Evolutionary conservation across 2,113 vertebrate genomes (phyloP), one percentile per base, ranked within the genome.

Genomic region (Xerus inauris): DNA sequence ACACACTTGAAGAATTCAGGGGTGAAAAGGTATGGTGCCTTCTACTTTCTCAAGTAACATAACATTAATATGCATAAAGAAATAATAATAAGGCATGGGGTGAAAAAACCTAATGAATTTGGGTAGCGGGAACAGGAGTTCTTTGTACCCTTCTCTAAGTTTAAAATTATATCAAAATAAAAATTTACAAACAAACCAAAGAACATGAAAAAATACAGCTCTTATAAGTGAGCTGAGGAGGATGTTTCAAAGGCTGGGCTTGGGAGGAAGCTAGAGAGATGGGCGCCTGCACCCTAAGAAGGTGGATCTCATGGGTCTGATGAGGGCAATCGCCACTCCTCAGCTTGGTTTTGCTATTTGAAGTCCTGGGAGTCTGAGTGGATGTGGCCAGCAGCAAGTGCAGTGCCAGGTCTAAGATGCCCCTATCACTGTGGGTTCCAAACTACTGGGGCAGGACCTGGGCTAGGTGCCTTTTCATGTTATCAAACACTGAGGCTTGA

Each of bases 101-200:
- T 72, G 92, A 87, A 94, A 51, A 17, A 73, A 82, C 51, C 38
- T 64, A 62, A 47, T 75, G 38, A 91, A 91, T 40, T 62, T 86
- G 12, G 8, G 12, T 65, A 91, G 87, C 51, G 12, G 38, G 35
- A 8, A 65, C 20, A 87, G 73, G 16, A 83, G 24, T 65, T 76
- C 54, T 86, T 85, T 89, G 26, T 64, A 80, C 24, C 71, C 19
- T 84, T 94, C 67, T 92, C n/a, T 92, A 77, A 69, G n/a, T 65
- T 95, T 92, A 89, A 94, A 95, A 73, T 86, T 45, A 59, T 72
- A 47, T 40, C 40, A 80, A 91, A 94, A 94, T 65, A 35, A 94
- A 72, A 92, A 57, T 75, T 54, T 32, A 40, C 35, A 80, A 76
- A 54, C 35, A 20, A 49, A 57, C 59, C 54, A 91, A 38, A 1